Evolutionary conservation across 1,140 invertebrate species (phyloP).

Genomic region (Cotesia chilonis): DNA sequence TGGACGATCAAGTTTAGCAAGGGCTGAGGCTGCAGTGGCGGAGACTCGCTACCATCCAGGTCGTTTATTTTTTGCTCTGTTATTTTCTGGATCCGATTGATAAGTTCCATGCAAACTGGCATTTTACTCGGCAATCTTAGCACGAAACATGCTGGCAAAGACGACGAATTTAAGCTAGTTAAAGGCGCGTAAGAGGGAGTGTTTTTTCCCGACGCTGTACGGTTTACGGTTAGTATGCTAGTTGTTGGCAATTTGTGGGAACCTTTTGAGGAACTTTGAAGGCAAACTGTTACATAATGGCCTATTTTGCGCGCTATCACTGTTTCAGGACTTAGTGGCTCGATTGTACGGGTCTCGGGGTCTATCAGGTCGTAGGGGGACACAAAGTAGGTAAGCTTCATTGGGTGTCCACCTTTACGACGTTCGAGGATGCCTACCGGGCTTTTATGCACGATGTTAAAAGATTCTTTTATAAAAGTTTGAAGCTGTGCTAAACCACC

Average conservation of each 20-base stretch:
- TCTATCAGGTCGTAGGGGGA: slow-evolving; percentile 93
- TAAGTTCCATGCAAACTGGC: slow-evolving; percentile 80
- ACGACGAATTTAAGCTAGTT: slow-evolving; percentile 83
- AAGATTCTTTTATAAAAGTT: slow-evolving; percentile 84
- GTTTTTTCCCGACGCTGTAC: slow-evolving; percentile 78
- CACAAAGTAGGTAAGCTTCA: slow-evolving; percentile 94
- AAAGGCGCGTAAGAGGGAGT: slow-evolving; percentile 82
- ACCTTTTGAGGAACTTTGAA: slow-evolving; percentile 80
- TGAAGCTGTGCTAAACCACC: slow-evolving; percentile 83
- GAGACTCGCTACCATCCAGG: slow-evolving; percentile 75
- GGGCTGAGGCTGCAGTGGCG: slow-evolving; percentile 73
- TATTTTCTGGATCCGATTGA: slow-evolving; percentile 77
- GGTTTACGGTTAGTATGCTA: slow-evolving; percentile 80
- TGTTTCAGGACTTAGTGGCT: slow-evolving; percentile 78
- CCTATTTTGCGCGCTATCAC: slow-evolving; percentile 79
- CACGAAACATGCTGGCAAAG: slow-evolving; percentile 90
- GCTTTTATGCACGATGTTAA: slow-evolving; percentile 88
- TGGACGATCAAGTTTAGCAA: slow-evolving; percentile 80
- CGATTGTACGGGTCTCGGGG: slow-evolving; percentile 74
- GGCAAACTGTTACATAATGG: slow-evolving; percentile 86
- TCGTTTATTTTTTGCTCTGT: slow-evolving; percentile 78
- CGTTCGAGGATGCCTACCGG: slow-evolving; percentile 81
- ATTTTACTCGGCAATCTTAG: slow-evolving; percentile 86
- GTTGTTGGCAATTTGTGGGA: slow-evolving; percentile 87
- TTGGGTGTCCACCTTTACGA: slow-evolving; percentile 84